Percentiles rank a stretch among this genome's conserved stretches.
Conservation (phyloP, 2,888 invertebrate genomes). For the Stramonita haemastoma region DNA sequence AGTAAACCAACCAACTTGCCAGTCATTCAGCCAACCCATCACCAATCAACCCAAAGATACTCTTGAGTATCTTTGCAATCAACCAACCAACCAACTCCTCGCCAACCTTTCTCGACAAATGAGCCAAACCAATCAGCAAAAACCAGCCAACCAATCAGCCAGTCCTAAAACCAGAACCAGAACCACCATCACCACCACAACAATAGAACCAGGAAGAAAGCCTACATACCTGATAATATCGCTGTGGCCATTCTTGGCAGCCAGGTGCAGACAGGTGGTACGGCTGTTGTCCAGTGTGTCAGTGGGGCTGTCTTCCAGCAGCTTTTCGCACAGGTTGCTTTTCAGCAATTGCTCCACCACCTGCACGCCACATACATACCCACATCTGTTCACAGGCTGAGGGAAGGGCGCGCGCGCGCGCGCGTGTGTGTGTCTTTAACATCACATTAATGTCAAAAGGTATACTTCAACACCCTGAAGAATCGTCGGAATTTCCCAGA, state of each 20-base stretch:
- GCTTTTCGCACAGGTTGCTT: slow-evolving; percentile 74
- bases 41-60: too few species aligned
- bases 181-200: background rate
- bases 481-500: too few species aligned
- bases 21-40: too few species aligned
- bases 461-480: background rate
- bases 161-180: background rate
- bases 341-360: slow-evolving; percentile 76
- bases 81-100: too few species aligned
- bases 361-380: slow-evolving; percentile 54
- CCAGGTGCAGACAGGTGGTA: slow-evolving; percentile 77
- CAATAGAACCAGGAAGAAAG: too few species aligned
- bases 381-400: background rate
- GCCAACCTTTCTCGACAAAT: background rate
- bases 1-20: too few species aligned
- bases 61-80: too few species aligned
- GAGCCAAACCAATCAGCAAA: background rate
- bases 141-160: background rate
- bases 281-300: slow-evolving; percentile 75
- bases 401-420: too few species aligned
- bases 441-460: background rate
- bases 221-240: slow-evolving; percentile 76
- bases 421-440: too few species aligned
- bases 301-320: slow-evolving; percentile 71
- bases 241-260: slow-evolving; percentile 78